These are phyloP conservation scores for Gracilinanus agilis DNA, from an alignment of 2,113 vertebrate species.

Conservation along the genomic window DNA sequence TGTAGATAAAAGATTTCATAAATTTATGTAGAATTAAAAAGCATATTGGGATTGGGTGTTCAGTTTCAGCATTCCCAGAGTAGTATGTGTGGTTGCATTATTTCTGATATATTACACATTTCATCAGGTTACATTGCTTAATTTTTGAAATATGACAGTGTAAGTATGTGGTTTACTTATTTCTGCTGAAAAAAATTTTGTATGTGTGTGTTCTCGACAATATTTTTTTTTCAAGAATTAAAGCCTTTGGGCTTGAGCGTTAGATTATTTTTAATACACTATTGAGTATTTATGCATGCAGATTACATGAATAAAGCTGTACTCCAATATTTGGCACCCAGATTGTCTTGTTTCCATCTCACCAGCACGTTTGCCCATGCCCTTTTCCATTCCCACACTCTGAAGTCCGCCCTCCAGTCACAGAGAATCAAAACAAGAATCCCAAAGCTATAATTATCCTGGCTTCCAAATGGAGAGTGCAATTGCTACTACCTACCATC, in stretches of 20 bases:
- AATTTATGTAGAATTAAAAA: background rate
- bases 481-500: background rate
- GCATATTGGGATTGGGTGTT: background rate
- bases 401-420: background rate
- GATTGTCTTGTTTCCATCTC: conserved; percentile 17
- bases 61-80: background rate
- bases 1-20: background rate
- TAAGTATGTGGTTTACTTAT: conserved; percentile 46
- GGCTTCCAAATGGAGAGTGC: background rate
- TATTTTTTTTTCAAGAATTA: conserved; percentile 69
- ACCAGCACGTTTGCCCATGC: background rate
- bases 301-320: conserved; percentile 34
- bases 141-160: conserved; percentile 36
- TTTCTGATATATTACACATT: background rate
- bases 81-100: background rate
- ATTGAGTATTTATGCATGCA: conserved; percentile 33
- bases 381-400: conserved; percentile 15
- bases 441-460: background rate
- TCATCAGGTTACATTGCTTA: background rate
- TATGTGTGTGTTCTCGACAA: conserved; percentile 53
- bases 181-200: conserved; percentile 63
- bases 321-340: conserved; percentile 57
- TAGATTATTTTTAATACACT: conserved; percentile 9
- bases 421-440: conserved; percentile 45
- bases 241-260: conserved; percentile 56